Conservation (phyloP, 2,113 vertebrate genomes). For the Recurvirostra avosetta region DNA sequence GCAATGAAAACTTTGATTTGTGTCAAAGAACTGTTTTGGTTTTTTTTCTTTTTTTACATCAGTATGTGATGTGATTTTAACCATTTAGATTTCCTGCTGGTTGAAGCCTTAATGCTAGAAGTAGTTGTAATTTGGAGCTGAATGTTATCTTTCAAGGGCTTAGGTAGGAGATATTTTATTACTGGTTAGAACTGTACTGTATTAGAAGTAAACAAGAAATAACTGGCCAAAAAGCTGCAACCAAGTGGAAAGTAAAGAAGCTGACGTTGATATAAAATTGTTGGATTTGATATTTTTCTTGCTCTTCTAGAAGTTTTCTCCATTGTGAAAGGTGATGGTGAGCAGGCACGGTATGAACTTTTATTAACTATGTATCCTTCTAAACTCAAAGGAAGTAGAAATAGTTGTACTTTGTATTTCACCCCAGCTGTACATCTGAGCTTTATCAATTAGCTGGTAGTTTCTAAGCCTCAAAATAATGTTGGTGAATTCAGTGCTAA, state of each 20-base stretch:
- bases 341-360: not conserved
- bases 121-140: not conserved
- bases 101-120: not conserved
- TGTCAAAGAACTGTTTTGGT: not conserved
- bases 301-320: not conserved
- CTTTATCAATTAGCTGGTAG: not conserved
- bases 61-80: not conserved
- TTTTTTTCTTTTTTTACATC: not conserved
- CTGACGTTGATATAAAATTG: not conserved
- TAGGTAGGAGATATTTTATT: not conserved
- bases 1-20: not conserved
- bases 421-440: not conserved
- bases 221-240: not conserved
- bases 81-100: not conserved
- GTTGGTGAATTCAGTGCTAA: not conserved
- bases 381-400: not conserved
- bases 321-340: fast-evolving
- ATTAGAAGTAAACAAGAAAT: not conserved
- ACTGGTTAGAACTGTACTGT: not conserved
- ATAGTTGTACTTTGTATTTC: not conserved
- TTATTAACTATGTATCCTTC: not conserved
- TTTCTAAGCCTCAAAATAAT: not conserved
- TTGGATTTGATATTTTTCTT: not conserved
- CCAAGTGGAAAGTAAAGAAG: not conserved
- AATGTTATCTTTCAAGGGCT: not conserved